Conservation (phyloP, 2,113 vertebrate genomes). For the Ardeotis arabs region DNA sequence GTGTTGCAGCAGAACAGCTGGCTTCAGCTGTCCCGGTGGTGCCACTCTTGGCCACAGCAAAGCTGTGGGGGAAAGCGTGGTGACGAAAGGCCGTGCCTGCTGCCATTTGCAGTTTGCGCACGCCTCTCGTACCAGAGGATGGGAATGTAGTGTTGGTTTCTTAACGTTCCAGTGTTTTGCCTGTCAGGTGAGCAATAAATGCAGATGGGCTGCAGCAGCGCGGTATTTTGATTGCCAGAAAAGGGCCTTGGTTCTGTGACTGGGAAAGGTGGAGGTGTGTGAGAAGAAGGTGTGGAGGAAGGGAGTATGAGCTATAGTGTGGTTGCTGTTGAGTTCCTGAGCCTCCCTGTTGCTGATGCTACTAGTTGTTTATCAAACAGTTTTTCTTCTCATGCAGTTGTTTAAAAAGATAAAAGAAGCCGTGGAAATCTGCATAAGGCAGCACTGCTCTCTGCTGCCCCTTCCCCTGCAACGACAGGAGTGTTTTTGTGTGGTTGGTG, state of each 20-base stretch:
- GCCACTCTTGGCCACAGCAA: not conserved
- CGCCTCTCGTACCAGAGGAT: rapidly evolving
- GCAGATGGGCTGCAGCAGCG: not conserved
- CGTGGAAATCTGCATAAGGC: not conserved
- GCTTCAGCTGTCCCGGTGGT: not conserved
- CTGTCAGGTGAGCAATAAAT: not conserved
- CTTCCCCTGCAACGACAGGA: not conserved
- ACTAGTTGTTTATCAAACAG: not conserved
- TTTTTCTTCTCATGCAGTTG: not conserved
- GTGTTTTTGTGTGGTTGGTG: not conserved
- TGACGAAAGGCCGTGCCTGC: not conserved
- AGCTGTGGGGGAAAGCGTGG: too few species aligned
- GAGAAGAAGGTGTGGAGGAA: not conserved
- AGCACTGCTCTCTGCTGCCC: constrained; percentile 34
- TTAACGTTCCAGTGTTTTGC: not conserved
- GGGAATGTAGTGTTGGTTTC: not conserved
- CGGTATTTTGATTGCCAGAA: not conserved
- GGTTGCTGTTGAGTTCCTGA: not conserved
- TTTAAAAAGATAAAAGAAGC: not conserved
- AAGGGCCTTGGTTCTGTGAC: not conserved
- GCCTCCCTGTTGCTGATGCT: not conserved
- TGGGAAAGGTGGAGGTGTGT: not conserved
- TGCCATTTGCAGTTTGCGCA: not conserved
- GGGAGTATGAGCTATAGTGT: not conserved
- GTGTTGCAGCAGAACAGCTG: not conserved